These are phyloP conservation scores for Crotalus horridus DNA, from an alignment of 2,113 vertebrate species.

Conservation along the genomic window DNA sequence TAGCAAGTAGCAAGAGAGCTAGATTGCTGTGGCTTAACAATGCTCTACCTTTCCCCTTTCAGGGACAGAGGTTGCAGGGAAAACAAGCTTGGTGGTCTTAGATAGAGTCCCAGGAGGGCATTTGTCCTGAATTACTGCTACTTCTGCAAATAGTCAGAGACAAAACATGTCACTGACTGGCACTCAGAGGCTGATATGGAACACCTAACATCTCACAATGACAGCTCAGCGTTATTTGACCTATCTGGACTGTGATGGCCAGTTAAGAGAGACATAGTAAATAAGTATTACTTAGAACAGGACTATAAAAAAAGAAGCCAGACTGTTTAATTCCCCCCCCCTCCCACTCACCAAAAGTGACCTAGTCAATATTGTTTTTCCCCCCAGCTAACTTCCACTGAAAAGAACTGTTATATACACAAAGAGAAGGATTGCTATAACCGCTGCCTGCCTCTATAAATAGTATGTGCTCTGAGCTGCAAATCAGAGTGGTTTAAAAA, in stretches of 20 bases:
- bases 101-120: conserved; percentile 12
- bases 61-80: conserved; percentile 5
- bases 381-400: not conserved
- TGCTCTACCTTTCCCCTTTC: conserved; percentile 8
- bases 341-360: not conserved
- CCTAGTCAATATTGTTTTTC: not conserved
- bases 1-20: not conserved
- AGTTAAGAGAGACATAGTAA: conserved; percentile 30
- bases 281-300: conserved; percentile 24
- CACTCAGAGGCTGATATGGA: conserved; percentile 19
- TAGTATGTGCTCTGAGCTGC: not conserved
- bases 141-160: conserved; percentile 29
- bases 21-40: conserved; percentile 13
- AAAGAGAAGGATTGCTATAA: not conserved
- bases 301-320: not conserved
- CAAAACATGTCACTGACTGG: conserved; percentile 20
- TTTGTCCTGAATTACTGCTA: conserved; percentile 30
- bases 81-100: conserved; percentile 19
- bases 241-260: conserved; percentile 20
- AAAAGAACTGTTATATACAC: not conserved
- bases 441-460: not conserved
- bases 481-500: not conserved
- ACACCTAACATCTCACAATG: conserved; percentile 7
- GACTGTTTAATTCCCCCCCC: not conserved
- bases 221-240: conserved; percentile 34